Evolutionary conservation across 2,888 invertebrate species (phyloP), one percentile per base, ranked within the genome.

Genomic region (Conomelus anceps): DNA sequence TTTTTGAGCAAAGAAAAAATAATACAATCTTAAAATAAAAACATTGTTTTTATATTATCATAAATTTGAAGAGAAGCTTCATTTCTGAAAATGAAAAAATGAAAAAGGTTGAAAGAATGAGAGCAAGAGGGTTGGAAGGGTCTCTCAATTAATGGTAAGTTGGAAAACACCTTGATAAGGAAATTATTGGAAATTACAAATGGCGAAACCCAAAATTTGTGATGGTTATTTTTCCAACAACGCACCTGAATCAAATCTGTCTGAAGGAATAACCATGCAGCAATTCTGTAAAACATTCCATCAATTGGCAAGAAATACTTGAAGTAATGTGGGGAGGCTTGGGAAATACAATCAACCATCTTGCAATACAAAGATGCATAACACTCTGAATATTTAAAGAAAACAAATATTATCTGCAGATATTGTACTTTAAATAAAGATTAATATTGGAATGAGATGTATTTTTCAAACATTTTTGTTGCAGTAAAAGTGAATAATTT

Each of bases 101-200:
- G n/a, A n/a, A n/a, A n/a, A 90, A 89, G 88, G 85, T 89, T 89
- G 89, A 86, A 90, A 89, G 63, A 63, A 63, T 63, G n/a, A 63
- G n/a, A 63, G 11, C 63, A 20, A 63, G 63, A n/a, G 63, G 1
- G n/a, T 9, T n/a, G n/a, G n/a, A 63, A 63, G n/a, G 63, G 63
- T 63, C 63, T 63, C n/a, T 63, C 63, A 63, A 63, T 63, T n/a
- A 63, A 6, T 1, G 63, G 20, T 6, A 63, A 63, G 63, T 63
- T 63, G n/a, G 63, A 63, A 63, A 63, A 34, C 11, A 63, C n/a
- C n/a, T 6, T 20, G 3, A 6, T n/a, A 13, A 63, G 63, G n/a
- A 3, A 9, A 63, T 63, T 63, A 63, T 3, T n/a, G 63, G 63
- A 13, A n/a, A 63, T 63, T 11, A 26, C 26, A 26, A 7, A 26